A percentile compares a stretch with the other conserved stretches of the same genome.
phyloP scores from a whole-genome alignment of 64 coral and sea anemone genomes.

The Platygyra sinensis region DNA sequence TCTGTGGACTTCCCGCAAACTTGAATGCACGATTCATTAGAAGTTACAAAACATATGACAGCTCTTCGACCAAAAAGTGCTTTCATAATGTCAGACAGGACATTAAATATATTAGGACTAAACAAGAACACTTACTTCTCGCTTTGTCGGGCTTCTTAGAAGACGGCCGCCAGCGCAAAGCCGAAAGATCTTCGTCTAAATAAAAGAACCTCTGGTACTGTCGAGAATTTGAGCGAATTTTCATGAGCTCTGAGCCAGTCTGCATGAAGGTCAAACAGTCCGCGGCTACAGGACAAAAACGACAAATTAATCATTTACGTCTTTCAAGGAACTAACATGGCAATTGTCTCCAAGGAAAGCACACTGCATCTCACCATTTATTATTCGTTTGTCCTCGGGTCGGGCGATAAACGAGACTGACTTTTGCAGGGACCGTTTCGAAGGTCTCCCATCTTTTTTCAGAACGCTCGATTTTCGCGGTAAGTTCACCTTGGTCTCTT shows the following conservation, averaged over 20 bases:
- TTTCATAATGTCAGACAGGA: neutral
- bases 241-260: slow-evolving; percentile 96
- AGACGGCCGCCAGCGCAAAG: slow-evolving; percentile 89
- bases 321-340: slow-evolving; percentile 23
- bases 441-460: slow-evolving; percentile 60
- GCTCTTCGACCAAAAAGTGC: neutral
- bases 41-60: neutral
- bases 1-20: neutral
- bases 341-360: slow-evolving; percentile 32
- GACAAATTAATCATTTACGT: slow-evolving; percentile 52
- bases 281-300: slow-evolving; percentile 69
- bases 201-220: slow-evolving; percentile 95
- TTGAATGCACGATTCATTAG: neutral
- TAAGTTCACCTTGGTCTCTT: slow-evolving; percentile 18
- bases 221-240: slow-evolving; percentile 94
- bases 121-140: slow-evolving; percentile 74
- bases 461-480: slow-evolving; percentile 66
- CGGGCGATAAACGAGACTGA: slow-evolving; percentile 69
- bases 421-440: slow-evolving; percentile 61
- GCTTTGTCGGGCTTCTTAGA: slow-evolving; percentile 98
- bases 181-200: slow-evolving; percentile 78
- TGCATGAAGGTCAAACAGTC: slow-evolving; percentile 96
- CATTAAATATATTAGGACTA: slow-evolving; percentile 8
- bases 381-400: slow-evolving; percentile 73
- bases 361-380: slow-evolving; percentile 48